A percentile compares a stretch with the other conserved stretches of the same genome.
phyloP scores from a whole-genome alignment of 2,113 vertebrate genomes.

The Microtus pennsylvanicus region DNA sequence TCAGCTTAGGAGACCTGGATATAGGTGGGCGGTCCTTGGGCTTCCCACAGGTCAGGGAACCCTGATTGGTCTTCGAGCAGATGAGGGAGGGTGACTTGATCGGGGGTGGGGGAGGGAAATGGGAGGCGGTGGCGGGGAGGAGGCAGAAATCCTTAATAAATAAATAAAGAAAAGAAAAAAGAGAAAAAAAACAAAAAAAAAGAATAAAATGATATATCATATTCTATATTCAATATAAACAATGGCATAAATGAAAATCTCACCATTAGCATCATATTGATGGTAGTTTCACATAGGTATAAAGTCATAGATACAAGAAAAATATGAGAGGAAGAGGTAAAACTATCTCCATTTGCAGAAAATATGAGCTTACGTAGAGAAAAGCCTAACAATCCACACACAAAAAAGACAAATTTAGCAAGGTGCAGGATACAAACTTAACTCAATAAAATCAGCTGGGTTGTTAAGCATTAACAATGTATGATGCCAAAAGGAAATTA shows the following conservation, averaged over 20 bases:
- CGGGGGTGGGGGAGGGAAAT: too few species aligned
- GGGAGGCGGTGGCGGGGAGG: too few species aligned
- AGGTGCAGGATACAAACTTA: background rate
- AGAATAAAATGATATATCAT: background rate
- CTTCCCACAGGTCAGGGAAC: too few species aligned
- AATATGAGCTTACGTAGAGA: background rate
- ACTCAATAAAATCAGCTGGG: background rate
- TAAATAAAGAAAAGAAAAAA: too few species aligned
- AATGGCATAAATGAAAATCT: background rate
- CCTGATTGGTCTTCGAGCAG: too few species aligned
- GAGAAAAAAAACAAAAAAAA: too few species aligned
- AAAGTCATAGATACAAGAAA: background rate
- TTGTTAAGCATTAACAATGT: background rate
- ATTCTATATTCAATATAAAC: background rate
- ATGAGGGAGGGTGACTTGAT: too few species aligned
- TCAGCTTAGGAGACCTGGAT: too few species aligned
- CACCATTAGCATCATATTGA: background rate
- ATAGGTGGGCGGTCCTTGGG: too few species aligned
- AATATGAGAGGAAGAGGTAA: background rate
- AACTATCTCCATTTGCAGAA: background rate
- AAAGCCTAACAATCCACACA: background rate
- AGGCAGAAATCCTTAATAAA: too few species aligned
- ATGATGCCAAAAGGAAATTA: background rate
- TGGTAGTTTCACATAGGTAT: background rate
- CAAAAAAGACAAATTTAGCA: background rate